These are phyloP conservation scores for Clinocottus analis DNA, from an alignment of 2,113 vertebrate genomes.

Conservation along the genomic window DNA sequence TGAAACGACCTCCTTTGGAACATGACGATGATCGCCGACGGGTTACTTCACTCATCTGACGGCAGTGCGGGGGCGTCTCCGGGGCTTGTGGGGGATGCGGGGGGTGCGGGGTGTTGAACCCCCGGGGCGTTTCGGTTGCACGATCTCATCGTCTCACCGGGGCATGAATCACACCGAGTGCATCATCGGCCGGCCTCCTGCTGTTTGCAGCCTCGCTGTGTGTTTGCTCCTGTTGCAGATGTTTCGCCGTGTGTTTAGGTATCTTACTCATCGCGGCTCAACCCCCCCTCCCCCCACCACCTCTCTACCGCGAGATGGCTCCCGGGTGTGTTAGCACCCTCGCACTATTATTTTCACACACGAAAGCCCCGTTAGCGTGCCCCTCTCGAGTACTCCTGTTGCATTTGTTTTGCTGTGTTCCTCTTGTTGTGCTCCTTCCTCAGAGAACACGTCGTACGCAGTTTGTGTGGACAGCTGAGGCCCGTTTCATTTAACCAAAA, in stretches of 20 bases:
- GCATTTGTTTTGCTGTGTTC: not conserved
- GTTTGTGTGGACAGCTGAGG: no score
- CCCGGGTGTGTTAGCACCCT: conserved; percentile 43
- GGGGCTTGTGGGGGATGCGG: no score
- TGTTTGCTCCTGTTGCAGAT: conserved; percentile 34
- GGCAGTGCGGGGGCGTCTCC: no score
- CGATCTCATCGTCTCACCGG: conserved; percentile 40
- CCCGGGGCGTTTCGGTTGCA: conserved; percentile 2
- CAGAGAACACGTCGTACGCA: not conserved
- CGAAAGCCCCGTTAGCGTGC: not conserved
- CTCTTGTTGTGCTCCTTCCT: not conserved
- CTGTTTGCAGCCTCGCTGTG: conserved; percentile 7
- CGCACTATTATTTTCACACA: conserved; percentile 9
- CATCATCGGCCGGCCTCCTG: conserved; percentile 33
- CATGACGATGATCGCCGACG: not conserved
- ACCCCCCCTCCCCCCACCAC: no score
- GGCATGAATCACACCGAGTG: conserved; percentile 48
- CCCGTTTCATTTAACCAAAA: no score
- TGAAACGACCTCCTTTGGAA: not conserved
- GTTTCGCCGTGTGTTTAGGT: conserved; percentile 24
- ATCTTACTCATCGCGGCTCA: conserved; percentile 55
- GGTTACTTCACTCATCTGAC: not conserved
- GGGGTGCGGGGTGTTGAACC: no score
- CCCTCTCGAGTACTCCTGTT: not conserved
- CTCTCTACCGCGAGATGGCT: conserved; percentile 26